Evolutionary conservation across 2,797 vertebrate genomes (phyloP).

Genomic region (Sebastiscus tertius): DNA sequence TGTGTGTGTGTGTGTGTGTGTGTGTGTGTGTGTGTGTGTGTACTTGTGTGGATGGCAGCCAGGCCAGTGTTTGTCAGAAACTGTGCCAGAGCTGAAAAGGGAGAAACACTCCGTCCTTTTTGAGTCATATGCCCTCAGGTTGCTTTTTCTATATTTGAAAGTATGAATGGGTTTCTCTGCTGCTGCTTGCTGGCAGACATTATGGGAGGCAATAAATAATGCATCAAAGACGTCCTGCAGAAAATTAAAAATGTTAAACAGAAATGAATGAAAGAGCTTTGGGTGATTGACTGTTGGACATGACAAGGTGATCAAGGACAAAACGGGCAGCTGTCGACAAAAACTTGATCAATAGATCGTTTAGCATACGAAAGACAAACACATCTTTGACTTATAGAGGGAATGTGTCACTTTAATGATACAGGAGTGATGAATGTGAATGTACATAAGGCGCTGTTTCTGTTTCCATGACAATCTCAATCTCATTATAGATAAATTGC

Average conservation of each 20-base stretch:
- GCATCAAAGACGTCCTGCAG: background rate
- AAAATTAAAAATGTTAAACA: background rate
- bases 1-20: background rate
- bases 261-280: constrained; percentile 3
- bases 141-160: constrained; percentile 7
- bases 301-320: background rate
- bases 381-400: background rate
- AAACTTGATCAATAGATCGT: background rate
- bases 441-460: background rate
- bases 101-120: constrained; percentile 13
- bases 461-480: background rate
- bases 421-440: background rate
- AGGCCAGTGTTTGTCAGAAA: constrained; percentile 20
- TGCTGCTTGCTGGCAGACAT: background rate
- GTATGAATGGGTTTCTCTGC: constrained; percentile 15
- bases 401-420: background rate
- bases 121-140: constrained; percentile 22
- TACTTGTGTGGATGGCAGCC: background rate
- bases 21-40: background rate
- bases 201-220: background rate
- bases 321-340: background rate
- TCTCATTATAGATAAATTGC: background rate
- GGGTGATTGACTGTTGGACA: background rate
- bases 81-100: constrained; percentile 27
- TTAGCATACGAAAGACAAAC: background rate